phyloP scores from a whole-genome alignment of 2,797 vertebrate genomes.

The Avahi laniger region DNA sequence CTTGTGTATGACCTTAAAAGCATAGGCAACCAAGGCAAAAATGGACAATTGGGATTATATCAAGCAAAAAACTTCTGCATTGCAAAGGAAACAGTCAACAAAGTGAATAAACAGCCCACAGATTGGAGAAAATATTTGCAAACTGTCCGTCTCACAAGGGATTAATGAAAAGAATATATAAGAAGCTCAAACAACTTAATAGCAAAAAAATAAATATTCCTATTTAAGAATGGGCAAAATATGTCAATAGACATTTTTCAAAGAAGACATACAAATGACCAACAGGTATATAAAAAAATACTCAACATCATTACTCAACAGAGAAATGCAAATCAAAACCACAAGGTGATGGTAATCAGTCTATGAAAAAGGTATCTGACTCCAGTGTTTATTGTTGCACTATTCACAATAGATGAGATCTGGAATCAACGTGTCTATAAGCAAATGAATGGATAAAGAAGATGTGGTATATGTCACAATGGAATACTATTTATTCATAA shows the following conservation, averaged over 20 bases:
- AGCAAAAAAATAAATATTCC: background rate
- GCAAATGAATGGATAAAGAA: background rate
- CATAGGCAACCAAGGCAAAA: background rate
- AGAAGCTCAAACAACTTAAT: background rate
- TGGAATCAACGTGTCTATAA: background rate
- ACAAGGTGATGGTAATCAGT: background rate
- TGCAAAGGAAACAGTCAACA: background rate
- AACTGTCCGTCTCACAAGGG: background rate
- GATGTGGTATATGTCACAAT: background rate
- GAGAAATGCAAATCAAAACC: background rate
- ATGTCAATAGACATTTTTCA: background rate
- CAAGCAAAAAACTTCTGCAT: background rate
- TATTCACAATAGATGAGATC: background rate
- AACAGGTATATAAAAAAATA: background rate
- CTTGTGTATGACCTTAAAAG: background rate
- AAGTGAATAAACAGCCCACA: background rate
- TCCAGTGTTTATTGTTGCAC: background rate
- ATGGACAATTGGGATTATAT: background rate
- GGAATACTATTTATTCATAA: background rate
- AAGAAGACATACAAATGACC: background rate
- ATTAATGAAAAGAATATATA: background rate
- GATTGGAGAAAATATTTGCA: background rate
- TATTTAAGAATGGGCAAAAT: background rate
- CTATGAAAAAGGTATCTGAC: background rate
- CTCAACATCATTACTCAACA: background rate